Base-by-base conservation (phyloP, 1,140 invertebrate species). In the Bacillus rossius region DNA sequence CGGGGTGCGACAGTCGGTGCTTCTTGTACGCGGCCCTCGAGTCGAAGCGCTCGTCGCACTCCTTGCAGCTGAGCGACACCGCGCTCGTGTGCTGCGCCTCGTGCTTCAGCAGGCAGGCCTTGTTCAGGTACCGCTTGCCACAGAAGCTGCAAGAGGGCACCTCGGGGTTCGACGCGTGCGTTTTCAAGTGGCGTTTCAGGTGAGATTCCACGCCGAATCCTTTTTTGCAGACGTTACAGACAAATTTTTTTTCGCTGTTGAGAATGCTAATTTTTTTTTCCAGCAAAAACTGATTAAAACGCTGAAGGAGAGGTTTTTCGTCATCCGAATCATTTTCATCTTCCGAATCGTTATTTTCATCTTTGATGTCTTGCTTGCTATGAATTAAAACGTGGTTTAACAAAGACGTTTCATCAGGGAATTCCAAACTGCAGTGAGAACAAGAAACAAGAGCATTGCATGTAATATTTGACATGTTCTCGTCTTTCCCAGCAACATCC, bases 41-140 rank as follows among this genome's bases (percentile, higher is more conserved):
- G 37, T 72, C 64, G 61, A 73, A 73, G 41, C 64, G 64, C 51
- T 71, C 69, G 1, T 74, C 76, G 66, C 79, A 80, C 61, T 68
- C 72, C 40, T 73, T 69, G 61, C 79, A 80, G 56, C 72, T 68
- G 47, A 75, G 77, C n/a, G 70, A 73, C 2, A 67, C 69, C n/a
- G 73, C 71, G 3, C 75, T 76, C 1, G 71, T 73, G 60, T 80
- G 79, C 14, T 75, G 65, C 23, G 72, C 62, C 43, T 73, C 71
- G 57, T 80, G 78, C 38, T 65, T 67, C 17, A 68, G 62, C 10
- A 72, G 52, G 52, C 69, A 65, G 16, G 65, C 64, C 22, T 71
- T 66, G 0, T 71, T 75, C 51, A 73, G 74, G 14, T 76, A 64
- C 38, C 71, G 65, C 60, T 76, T 73, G 43, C 63, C 64, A 56